These are phyloP conservation scores for Crossaster papposus DNA, from an alignment of 53 echinoderm and acorn worm species.

Conservation along the genomic window DNA sequence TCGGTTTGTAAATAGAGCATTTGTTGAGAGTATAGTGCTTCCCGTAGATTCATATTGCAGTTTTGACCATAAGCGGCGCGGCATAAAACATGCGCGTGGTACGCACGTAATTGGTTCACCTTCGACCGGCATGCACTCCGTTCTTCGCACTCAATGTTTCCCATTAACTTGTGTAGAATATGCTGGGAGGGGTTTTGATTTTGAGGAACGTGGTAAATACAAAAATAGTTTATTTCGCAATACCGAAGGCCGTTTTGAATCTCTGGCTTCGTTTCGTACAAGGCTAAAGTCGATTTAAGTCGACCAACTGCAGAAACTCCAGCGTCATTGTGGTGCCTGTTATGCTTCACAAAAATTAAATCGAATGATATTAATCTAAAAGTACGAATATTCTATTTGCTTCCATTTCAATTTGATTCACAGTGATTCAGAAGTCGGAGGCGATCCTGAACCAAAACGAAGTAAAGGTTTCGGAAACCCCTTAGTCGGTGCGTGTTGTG, in stretches of 20 bases:
- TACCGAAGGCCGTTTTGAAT: background rate
- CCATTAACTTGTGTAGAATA: background rate
- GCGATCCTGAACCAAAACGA: too few species aligned
- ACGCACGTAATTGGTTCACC: constrained; percentile 19
- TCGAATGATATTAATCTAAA: too few species aligned
- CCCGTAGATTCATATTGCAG: constrained; percentile 58
- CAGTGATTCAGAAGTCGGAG: too few species aligned
- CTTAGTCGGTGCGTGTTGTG: too few species aligned
- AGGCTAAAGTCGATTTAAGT: background rate
- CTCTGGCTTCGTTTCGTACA: background rate
- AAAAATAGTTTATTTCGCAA: constrained; percentile 45
- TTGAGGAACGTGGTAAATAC: constrained; percentile 39
- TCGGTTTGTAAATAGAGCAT: constrained; percentile 44
- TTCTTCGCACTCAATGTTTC: background rate
- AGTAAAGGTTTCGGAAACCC: too few species aligned
- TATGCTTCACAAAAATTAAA: too few species aligned
- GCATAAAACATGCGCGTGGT: background rate
- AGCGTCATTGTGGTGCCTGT: background rate
- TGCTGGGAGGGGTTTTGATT: constrained; percentile 9
- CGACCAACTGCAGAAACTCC: background rate
- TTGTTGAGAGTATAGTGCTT: constrained; percentile 29
- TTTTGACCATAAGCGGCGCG: constrained; percentile 1
- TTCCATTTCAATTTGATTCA: too few species aligned
- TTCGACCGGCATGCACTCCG: constrained; percentile 42
- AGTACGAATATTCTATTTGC: too few species aligned